Conservation (phyloP, 2,797 vertebrate species). For the Chromis chromis region DNA sequence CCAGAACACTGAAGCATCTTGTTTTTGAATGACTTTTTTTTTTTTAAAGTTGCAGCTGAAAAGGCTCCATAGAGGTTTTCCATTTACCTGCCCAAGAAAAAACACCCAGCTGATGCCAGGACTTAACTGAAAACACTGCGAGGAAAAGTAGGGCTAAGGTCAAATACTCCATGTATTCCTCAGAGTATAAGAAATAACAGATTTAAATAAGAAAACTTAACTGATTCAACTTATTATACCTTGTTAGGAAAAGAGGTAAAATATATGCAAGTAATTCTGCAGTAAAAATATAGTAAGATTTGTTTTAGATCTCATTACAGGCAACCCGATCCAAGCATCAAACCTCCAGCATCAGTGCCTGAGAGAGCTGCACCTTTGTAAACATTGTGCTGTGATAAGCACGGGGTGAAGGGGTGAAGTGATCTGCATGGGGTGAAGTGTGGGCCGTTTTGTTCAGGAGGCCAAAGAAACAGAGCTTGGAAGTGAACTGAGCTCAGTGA, state of each 20-base stretch:
- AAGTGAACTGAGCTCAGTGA: constrained; percentile 71
- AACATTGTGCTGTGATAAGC: constrained; percentile 71
- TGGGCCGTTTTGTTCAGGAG: constrained; percentile 74
- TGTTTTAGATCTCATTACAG: constrained; percentile 29
- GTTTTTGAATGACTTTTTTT: constrained; percentile 76
- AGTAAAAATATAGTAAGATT: neutral
- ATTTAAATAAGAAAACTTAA: constrained; percentile 68
- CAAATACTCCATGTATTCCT: constrained; percentile 84
- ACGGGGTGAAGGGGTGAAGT: constrained; percentile 68
- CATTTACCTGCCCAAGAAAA: constrained; percentile 90
- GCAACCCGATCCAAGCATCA: neutral
- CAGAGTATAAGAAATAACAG: constrained; percentile 83
- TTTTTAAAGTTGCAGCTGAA: constrained; percentile 84
- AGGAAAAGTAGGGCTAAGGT: constrained; percentile 88
- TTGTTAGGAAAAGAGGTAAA: neutral
- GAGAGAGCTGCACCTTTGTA: constrained; percentile 66
- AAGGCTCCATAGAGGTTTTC: constrained; percentile 89
- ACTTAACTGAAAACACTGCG: constrained; percentile 93
- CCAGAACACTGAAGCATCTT: constrained; percentile 85
- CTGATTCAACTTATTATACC: neutral
- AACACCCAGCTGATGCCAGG: constrained; percentile 84
- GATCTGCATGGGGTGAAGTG: constrained; percentile 75
- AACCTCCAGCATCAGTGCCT: constrained; percentile 12
- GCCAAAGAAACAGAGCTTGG: constrained; percentile 63
- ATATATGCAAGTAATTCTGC: neutral